Conservation (phyloP, 2,113 vertebrate species). For the Mandrillus leucophaeus region DNA sequence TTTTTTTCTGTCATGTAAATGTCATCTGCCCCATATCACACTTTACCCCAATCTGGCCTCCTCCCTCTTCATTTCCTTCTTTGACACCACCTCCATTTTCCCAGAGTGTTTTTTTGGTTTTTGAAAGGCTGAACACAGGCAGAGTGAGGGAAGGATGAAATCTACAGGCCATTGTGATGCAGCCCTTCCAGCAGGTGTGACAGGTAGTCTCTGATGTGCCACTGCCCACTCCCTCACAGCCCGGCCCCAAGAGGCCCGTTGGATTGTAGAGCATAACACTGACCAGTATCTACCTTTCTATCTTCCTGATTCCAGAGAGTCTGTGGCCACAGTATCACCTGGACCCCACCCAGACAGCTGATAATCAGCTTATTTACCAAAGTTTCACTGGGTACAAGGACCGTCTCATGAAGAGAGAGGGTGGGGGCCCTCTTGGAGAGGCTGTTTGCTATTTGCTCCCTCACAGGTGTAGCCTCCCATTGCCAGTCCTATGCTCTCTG, state of each 20-base stretch:
- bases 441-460: not conserved
- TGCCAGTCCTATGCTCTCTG: not conserved
- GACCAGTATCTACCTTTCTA: not conserved
- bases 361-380: not conserved
- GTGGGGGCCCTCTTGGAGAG: not conserved
- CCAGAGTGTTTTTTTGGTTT: not conserved
- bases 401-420: not conserved
- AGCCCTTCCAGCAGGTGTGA: not conserved
- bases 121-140: not conserved
- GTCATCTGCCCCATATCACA: not conserved
- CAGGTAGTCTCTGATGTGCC: not conserved
- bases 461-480: not conserved
- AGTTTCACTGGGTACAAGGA: not conserved
- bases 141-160: not conserved
- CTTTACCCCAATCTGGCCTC: not conserved
- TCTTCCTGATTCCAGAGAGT: slow-evolving; percentile 37
- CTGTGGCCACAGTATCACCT: not conserved
- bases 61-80: not conserved
- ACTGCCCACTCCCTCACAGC: not conserved
- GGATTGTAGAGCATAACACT: not conserved
- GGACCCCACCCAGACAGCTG: not conserved
- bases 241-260: not conserved
- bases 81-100: not conserved
- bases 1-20: not conserved
- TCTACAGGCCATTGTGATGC: not conserved